Evolutionary conservation across 2,113 vertebrate species (phyloP).

Genomic region (Spea bombifrons): DNA sequence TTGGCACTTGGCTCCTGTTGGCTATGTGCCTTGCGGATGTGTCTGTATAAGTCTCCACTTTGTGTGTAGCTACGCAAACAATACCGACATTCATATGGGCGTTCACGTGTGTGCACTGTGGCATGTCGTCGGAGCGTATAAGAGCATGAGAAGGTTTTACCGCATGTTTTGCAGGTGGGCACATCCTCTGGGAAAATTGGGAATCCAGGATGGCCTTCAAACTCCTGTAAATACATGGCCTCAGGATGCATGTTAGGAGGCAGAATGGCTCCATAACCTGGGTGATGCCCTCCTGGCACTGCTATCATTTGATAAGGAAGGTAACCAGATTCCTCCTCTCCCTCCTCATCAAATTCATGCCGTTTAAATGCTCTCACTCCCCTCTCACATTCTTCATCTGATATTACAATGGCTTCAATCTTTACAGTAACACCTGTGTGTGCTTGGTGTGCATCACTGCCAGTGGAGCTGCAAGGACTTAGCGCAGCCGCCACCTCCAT

Average conservation of each 20-base stretch:
- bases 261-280: conserved; percentile 55
- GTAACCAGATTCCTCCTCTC: conserved; percentile 50
- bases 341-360: conserved; percentile 29
- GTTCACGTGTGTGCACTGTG: conserved; percentile 87
- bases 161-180: conserved; percentile 85
- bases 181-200: conserved; percentile 82
- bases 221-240: conserved; percentile 74
- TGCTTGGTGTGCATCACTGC: conserved; percentile 52
- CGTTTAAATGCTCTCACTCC: conserved; percentile 29
- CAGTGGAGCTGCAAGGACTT: conserved; percentile 87
- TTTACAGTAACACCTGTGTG: conserved; percentile 65
- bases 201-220: conserved; percentile 69
- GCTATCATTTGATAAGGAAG: conserved; percentile 64
- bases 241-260: conserved; percentile 56
- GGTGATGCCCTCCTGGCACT: conserved; percentile 55
- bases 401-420: conserved; percentile 89
- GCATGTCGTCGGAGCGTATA: conserved; percentile 87
- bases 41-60: conserved; percentile 88
- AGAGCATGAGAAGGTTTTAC: conserved; percentile 91
- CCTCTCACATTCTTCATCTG: conserved; percentile 79
- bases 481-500: conserved; percentile 68
- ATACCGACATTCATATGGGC: conserved; percentile 88
- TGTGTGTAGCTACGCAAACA: conserved; percentile 92
- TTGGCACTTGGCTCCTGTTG: conserved; percentile 74
- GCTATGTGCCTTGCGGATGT: conserved; percentile 88